Base-by-base conservation (phyloP, 1,140 invertebrate genomes). In the Riptortus pedestris region DNA sequence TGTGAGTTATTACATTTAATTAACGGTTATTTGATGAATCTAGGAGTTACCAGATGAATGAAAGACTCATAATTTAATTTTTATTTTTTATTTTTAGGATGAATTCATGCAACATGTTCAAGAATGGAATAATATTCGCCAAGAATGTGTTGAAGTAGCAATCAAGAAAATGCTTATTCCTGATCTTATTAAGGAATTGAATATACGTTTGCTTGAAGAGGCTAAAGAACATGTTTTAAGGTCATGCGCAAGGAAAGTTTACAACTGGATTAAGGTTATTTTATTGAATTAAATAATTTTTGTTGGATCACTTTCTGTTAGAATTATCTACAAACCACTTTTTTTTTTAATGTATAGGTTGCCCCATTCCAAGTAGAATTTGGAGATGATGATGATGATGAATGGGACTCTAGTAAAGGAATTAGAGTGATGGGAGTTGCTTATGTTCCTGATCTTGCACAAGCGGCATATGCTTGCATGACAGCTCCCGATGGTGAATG, bases 101-200 rank as follows among this genome's bases (percentile, higher is more conserved):
- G 96, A 98, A 74, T 98, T 96, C 74, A 94, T 90, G 70, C 91
- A 93, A 69, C 87, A 88, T 68, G 95, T 97, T 0, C 88, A 97
- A 72, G 90, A 95, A 65, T 99, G 97, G 97, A 99, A 99, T 74
- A 80, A 85, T 0, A 72, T 97, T 55, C 79, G 96, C 31, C 83
- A 83, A 0, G 85, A 93, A 68, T 90, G 91, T 64, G 86, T 99
- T 0, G 88, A 94, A 67, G 78, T 90, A 59, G 93, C 95, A 0
- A 78, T 98, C 9, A 88, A 81, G 7, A 87, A 90, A 67, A 88
- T 96, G 73, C 81, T 99, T 0, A 87, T 93, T 71, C 94, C 93
- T 0, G 87, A 90, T 70, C 80, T 99, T 67, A 81, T 88, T 61
- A 87, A 91, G 68, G 96, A 99, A 76, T 73, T 99, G 0, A 81